Percentiles rank a stretch among this genome's conserved stretches.
These are phyloP conservation scores for Abrostola triplasia DNA, from an alignment of 2,888 invertebrate genomes.

Conservation along the genomic window DNA sequence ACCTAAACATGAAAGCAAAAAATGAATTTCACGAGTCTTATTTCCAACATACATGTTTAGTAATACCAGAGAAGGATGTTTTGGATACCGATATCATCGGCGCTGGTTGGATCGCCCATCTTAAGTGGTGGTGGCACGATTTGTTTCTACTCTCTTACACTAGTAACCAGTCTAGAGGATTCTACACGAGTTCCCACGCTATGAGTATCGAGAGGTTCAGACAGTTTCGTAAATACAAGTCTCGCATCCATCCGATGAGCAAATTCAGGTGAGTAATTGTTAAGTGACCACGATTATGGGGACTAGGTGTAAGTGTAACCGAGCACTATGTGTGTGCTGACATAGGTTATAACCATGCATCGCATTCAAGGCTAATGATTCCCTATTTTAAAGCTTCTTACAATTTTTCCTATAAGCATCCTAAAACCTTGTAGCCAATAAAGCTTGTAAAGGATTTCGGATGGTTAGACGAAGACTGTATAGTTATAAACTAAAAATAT, in stretches of 20 bases:
- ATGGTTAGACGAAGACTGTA: too few species aligned
- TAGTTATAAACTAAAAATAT: too few species aligned
- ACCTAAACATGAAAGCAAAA: not conserved
- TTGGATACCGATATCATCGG: conserved; percentile 59
- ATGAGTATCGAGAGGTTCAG: conserved; percentile 60
- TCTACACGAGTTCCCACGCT: conserved; percentile 62
- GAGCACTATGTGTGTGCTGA: too few species aligned
- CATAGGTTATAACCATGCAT: too few species aligned
- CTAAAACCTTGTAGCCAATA: too few species aligned
- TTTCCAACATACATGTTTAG: conserved; percentile 61
- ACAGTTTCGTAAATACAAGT: conserved; percentile 58
- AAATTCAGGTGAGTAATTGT: conserved; percentile 27
- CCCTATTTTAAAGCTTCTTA: too few species aligned
- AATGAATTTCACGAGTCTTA: conserved; percentile 41
- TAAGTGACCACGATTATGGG: too few species aligned
- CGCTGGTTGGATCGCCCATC: conserved; percentile 14
- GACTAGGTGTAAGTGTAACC: too few species aligned
- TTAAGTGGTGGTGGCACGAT: conserved; percentile 64
- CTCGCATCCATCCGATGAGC: conserved; percentile 66
- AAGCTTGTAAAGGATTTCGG: too few species aligned
- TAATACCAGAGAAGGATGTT: conserved; percentile 63
- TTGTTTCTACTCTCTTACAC: conserved; percentile 63
- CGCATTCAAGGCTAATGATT: too few species aligned
- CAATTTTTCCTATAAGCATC: too few species aligned
- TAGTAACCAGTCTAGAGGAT: conserved; percentile 53